Evolutionary conservation across 2,888 invertebrate species (phyloP), one percentile per base, ranked within the genome.

Genomic region (Andrena flavipes): DNA sequence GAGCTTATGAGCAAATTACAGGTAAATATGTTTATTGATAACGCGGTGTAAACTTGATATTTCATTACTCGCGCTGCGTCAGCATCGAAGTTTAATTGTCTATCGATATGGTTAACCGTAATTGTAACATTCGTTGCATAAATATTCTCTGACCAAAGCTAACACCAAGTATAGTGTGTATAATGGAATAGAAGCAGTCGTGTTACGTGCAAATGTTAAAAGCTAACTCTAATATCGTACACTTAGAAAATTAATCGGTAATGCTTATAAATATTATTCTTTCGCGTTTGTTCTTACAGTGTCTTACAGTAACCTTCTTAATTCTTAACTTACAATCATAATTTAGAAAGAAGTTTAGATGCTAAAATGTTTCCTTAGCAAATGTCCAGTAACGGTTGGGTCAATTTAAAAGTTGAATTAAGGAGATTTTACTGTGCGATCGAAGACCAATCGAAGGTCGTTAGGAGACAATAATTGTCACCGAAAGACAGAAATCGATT

Each of bases 401-500:
- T 13, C 8, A 35, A 26, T 54, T 23, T 33, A 4, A 7, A 4
- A 10, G 2, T 6, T 3, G 7, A 54, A 67, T 35, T 51, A 63
- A 10, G 42, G 13, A 33, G 33, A 76, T 60, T 59, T 8, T 13
- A 48, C 48, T 48, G 62, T 49, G 48, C 20, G 35, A 26, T 64
- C 68, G 2, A 26, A 60, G 16, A 7, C 59, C 48, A 51, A 56
- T 42, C 26, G 26, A 82, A 80, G 70, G 29, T 63, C 35, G 35
- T 75, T 48, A 54, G 60, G 74, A 63, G 74, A 79, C 29, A 54
- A 62, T 62, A 70, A 48, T 76, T 20, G 51, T 35, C 35, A 62
- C 56, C 59, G 60, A 30, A 26, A 26, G 56, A 56, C 23, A 56
- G 60, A 20, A 42, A 73, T 76, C 33, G 23, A 81, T 83, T 81